Base-by-base conservation (phyloP, 1,140 invertebrate genomes). In the Nebria ingens region DNA sequence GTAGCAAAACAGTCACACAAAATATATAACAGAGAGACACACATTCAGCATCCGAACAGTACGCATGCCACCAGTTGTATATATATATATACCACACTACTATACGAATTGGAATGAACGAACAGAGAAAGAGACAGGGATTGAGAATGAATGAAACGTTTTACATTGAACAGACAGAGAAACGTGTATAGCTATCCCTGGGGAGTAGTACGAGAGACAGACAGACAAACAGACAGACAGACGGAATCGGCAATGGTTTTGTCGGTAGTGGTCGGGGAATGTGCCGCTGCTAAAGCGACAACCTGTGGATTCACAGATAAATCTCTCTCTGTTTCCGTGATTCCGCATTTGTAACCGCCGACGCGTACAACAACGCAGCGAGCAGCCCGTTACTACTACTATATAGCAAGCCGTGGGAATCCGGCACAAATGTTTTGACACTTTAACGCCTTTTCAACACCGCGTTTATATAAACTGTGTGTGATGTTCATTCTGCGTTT, bases 301-400 rank as follows among this genome's bases (percentile, higher is more conserved):
- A 65, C 64, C 64, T 65, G 64, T 65, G 64, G 64, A 65, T 65
- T 65, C 59, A 38, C 59, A 62, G 59, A 65, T 65, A 65, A 65
- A 65, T 65, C 64, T 61, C 45, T 55, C 55, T 34, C 58, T 58
- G 53, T 59, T 60, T 60, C 59, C 60, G 53, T 42, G 53, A 56
- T 59, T 58, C 25, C 54, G 56, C 55, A 62, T 61, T 63, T 61
- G 56, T 60, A 62, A 34, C 25, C 57, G 55, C 58, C 54, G 58
- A 55, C 6, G 25, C 25, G 25, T 34, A 6, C 25, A n/a, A n/a
- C 25, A n/a, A 34, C 25, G 25, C 25, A 6, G n/a, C 25, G 25
- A 34, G 25, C 6, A n/a, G 25, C n/a, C n/a, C n/a, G n/a, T n/a
- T n/a, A n/a, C n/a, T n/a, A n/a, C n/a, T n/a, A n/a, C n/a, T n/a